These are phyloP conservation scores for Melanerpes aurifrons DNA, from an alignment of 2,113 vertebrate species.

Conservation along the genomic window DNA sequence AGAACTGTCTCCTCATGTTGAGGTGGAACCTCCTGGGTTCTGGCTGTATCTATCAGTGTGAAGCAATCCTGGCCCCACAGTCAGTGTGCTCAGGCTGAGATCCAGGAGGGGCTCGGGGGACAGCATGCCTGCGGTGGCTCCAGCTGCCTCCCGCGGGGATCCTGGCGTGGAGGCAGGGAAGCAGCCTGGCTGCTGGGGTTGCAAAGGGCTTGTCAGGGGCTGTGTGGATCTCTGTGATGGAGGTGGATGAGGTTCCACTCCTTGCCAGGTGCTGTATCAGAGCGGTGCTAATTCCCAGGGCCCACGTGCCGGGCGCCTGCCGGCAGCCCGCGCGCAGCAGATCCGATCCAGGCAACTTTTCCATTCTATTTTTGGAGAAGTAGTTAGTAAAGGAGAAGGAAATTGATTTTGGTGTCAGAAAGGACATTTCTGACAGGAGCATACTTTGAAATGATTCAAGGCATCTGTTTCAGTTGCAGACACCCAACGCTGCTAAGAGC, in stretches of 20 bases:
- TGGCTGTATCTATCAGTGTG: not conserved
- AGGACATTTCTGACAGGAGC: conserved; percentile 78
- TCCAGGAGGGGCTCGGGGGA: fast-evolving
- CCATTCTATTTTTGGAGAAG: conserved; percentile 62
- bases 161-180: fast-evolving
- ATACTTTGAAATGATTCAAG: conserved; percentile 77
- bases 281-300: conserved; percentile 83
- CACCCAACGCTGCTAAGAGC: conserved; percentile 69
- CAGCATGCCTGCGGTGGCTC: too few species aligned
- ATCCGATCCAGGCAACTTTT: conserved; percentile 45
- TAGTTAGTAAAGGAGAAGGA: conserved; percentile 67
- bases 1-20: too few species aligned
- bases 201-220: not conserved
- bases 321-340: conserved; percentile 33
- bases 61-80: fast-evolving
- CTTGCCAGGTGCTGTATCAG: conserved; percentile 76
- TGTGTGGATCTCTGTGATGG: conserved; percentile 1
- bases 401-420: conserved; percentile 77
- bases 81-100: fast-evolving
- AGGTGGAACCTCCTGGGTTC: too few species aligned
- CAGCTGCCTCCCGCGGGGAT: too few species aligned
- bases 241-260: conserved; percentile 41
- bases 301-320: conserved; percentile 21
- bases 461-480: conserved; percentile 75
- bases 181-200: not conserved